Conservation (phyloP, 2,113 vertebrate genomes). For the Peromyscus leucopus region DNA sequence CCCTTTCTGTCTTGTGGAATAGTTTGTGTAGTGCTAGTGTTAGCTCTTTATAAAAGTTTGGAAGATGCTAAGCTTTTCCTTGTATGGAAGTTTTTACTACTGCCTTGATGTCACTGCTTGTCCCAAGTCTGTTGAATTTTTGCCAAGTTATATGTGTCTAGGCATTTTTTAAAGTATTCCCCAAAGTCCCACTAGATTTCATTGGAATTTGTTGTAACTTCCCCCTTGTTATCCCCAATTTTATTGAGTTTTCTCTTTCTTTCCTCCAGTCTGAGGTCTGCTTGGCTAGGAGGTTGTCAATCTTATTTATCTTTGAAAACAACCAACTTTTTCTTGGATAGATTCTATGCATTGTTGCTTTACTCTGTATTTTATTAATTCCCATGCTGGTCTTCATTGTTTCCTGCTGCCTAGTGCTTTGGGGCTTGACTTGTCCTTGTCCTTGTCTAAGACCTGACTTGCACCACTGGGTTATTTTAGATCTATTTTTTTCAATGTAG, state of each 20-base stretch:
- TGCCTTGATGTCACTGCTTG: background rate
- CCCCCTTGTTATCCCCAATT: background rate
- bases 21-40: background rate
- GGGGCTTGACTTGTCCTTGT: background rate
- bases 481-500: background rate
- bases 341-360: background rate
- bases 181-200: background rate
- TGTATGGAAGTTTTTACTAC: background rate
- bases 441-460: background rate
- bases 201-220: background rate
- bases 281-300: background rate
- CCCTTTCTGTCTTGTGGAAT: background rate
- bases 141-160: background rate
- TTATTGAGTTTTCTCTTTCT: background rate
- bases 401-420: background rate
- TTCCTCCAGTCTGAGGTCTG: background rate
- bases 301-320: background rate
- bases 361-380: background rate
- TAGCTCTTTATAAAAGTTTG: background rate
- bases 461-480: background rate
- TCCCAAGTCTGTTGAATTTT: background rate
- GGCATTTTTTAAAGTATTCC: background rate
- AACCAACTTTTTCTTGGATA: background rate
- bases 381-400: background rate
- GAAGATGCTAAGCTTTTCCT: background rate